A percentile compares a stretch with the other conserved stretches of the same genome.
Conservation (phyloP, 2,113 vertebrate species). For the Dasyornis broadbenti region DNA sequence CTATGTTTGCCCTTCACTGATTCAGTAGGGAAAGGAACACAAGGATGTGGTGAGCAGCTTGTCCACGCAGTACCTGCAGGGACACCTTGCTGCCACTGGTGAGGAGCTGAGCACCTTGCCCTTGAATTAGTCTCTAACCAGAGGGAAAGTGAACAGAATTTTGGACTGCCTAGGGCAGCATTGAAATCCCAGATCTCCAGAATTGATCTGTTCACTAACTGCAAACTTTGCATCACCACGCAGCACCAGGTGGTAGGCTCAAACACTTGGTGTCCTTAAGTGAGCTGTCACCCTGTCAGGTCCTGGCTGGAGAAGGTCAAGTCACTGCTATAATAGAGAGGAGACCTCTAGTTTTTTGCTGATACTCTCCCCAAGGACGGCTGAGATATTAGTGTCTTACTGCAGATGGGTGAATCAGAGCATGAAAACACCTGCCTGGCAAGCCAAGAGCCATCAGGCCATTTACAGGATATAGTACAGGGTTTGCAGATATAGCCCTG, state of each 20-base stretch:
- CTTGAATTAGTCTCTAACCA: neutral
- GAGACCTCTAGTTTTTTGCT: neutral
- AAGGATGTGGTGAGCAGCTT: neutral
- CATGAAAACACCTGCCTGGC: neutral
- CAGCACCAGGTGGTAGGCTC: neutral
- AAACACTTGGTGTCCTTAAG: neutral
- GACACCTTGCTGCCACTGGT: neutral
- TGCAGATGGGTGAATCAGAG: neutral
- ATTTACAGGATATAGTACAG: neutral
- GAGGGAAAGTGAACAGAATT: neutral
- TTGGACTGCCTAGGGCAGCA: neutral
- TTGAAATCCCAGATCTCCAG: neutral
- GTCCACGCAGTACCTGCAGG: neutral
- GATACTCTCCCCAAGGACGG: neutral
- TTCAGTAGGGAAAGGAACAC: neutral
- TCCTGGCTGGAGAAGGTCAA: neutral
- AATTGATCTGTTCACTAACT: neutral
- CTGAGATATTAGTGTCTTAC: neutral
- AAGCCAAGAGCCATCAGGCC: neutral
- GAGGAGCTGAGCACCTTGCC: neutral
- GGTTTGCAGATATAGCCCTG: neutral
- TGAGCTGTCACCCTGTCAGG: neutral
- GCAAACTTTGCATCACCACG: neutral
- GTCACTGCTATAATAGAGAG: fast-evolving
- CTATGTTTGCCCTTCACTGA: neutral